A percentile compares a stretch with the other conserved stretches of the same genome.
Evolutionary conservation across 1,140 invertebrate genomes (phyloP).

Genomic region (Spodoptera litura): DNA sequence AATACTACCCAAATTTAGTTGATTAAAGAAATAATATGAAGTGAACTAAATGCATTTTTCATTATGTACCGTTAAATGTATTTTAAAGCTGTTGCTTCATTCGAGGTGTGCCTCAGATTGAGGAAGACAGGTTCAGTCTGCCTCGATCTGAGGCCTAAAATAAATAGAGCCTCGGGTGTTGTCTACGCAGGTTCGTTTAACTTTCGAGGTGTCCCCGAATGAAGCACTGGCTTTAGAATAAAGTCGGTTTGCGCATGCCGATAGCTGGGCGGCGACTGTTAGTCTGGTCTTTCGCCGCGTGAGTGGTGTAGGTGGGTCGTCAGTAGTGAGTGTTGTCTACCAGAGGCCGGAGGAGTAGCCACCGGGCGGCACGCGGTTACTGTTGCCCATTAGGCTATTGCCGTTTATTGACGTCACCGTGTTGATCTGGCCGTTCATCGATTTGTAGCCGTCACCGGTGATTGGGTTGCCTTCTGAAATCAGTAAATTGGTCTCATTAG

Average conservation of each 20-base stretch:
- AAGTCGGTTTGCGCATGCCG: conserved; percentile 47
- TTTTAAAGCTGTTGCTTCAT: conserved; percentile 34
- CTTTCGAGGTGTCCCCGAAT: background rate
- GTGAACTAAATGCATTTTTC: conserved; percentile 63
- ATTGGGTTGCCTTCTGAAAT: conserved; percentile 85
- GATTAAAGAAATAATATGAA: conserved; percentile 62
- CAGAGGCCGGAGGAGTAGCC: conserved; percentile 84
- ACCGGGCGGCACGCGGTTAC: conserved; percentile 82
- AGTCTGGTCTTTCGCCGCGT: conserved; percentile 52
- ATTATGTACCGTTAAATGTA: conserved; percentile 44
- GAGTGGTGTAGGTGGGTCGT: conserved; percentile 48
- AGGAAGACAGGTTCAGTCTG: background rate
- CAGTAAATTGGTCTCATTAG: conserved; percentile 40
- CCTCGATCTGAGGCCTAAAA: background rate
- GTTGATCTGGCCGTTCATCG: conserved; percentile 85
- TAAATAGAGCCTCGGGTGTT: conserved; percentile 19
- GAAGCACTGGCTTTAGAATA: conserved; percentile 38
- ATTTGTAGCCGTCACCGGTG: conserved; percentile 86
- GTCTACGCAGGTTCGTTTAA: background rate
- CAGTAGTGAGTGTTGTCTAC: conserved; percentile 66
- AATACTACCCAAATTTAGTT: conserved; percentile 70
- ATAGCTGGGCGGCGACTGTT: conserved; percentile 49
- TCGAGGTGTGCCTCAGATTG: conserved; percentile 15
- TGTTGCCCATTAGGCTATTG: conserved; percentile 73
- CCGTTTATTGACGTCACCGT: conserved; percentile 83